Conservation (phyloP, 2,113 vertebrate species). For the Oncorhynchus tshawytscha region DNA sequence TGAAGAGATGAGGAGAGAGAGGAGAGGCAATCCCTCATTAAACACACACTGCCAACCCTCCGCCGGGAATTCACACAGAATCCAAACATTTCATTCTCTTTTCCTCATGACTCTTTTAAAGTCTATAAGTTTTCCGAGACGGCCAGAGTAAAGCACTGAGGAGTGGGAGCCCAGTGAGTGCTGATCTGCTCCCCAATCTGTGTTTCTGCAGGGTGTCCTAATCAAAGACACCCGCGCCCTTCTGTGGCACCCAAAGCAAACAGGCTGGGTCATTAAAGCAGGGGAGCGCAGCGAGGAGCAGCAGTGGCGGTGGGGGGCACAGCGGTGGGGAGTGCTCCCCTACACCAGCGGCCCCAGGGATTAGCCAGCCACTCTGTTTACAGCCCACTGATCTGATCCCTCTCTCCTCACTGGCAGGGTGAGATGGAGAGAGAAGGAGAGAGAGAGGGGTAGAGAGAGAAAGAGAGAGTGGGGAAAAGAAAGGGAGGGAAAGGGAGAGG, state of each 20-base stretch:
- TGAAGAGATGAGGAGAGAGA: conserved; percentile 15
- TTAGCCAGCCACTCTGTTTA: conserved; percentile 58
- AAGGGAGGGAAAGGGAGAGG: not conserved
- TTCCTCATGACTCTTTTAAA: conserved; percentile 43
- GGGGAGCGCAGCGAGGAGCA: conserved; percentile 43
- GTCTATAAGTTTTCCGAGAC: too few species aligned
- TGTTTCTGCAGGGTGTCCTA: conserved; percentile 62
- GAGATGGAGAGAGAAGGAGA: conserved; percentile 12
- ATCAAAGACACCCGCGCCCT: conserved; percentile 64
- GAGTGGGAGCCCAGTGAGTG: conserved; percentile 25
- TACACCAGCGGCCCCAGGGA: conserved; percentile 53
- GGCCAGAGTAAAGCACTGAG: conserved; percentile 40
- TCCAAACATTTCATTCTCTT: conserved; percentile 54
- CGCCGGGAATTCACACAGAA: conserved; percentile 50
- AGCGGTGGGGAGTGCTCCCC: conserved; percentile 19
- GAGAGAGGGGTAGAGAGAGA: not conserved
- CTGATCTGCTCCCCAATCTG: conserved; percentile 63
- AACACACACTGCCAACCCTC: not conserved
- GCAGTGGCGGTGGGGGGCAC: conserved; percentile 28
- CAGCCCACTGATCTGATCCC: conserved; percentile 62
- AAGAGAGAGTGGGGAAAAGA: conserved; percentile 9
- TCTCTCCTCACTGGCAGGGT: conserved; percentile 28
- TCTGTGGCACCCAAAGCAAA: conserved; percentile 59
- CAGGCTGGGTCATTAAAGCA: conserved; percentile 62
- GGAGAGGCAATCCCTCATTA: conserved; percentile 52